A percentile compares a stretch with the other conserved stretches of the same genome.
Conservation (phyloP, 2,888 invertebrate species). For the Campaea margaritaria region DNA sequence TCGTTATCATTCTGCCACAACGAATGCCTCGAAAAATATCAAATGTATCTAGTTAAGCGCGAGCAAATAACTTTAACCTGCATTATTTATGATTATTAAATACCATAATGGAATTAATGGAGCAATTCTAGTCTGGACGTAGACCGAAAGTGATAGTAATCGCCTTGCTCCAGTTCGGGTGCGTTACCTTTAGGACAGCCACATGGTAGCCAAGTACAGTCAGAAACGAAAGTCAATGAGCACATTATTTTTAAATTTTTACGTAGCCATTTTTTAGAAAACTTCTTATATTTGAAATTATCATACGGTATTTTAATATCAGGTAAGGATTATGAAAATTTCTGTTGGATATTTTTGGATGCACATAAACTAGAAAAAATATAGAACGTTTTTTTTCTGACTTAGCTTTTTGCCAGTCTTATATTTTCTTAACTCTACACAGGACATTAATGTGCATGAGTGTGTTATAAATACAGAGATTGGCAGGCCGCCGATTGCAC, state of each 20-base stretch:
- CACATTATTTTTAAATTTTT: too few relatives aligned
- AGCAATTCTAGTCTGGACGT: constrained; percentile 31
- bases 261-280: too few relatives aligned
- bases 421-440: not conserved
- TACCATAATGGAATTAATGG: constrained; percentile 4
- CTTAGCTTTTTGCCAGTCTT: not conserved
- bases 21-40: too few relatives aligned
- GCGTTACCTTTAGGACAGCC: constrained; percentile 39
- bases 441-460: not conserved
- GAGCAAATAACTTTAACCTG: constrained; percentile 16
- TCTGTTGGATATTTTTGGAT: too few relatives aligned
- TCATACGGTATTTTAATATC: too few relatives aligned
- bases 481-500: too few relatives aligned
- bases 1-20: too few relatives aligned
- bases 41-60: constrained; percentile 4
- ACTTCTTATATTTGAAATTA: too few relatives aligned
- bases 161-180: constrained; percentile 55
- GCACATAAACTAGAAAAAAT: too few relatives aligned
- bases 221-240: not conserved
- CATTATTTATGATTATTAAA: constrained; percentile 40
- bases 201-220: constrained; percentile 16
- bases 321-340: too few relatives aligned
- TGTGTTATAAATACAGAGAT: not conserved
- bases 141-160: constrained; percentile 54
- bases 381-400: too few relatives aligned